A percentile compares a stretch with the other conserved stretches of the same genome.
Conservation (phyloP, 1,140 invertebrate genomes). For the Aphelinus certus region DNA sequence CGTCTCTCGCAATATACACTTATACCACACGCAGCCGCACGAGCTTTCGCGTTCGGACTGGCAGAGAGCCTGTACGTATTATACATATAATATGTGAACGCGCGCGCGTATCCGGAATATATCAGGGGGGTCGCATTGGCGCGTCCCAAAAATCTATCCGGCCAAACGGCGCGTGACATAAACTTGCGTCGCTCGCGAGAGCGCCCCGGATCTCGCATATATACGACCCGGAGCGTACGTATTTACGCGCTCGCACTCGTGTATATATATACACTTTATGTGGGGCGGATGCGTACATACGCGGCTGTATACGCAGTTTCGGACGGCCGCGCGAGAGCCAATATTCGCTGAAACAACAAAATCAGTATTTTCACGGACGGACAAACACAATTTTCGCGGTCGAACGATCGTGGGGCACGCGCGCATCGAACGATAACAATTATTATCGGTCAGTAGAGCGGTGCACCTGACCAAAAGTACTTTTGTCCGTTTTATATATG, state of each 20-base stretch:
- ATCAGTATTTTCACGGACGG: slow-evolving; percentile 42
- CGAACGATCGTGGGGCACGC: slow-evolving; percentile 19
- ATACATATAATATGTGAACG: too few relatives aligned
- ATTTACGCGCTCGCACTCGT: slow-evolving; percentile 1
- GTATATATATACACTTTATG: background rate
- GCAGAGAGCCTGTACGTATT: too few relatives aligned
- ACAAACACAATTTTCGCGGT: slow-evolving; percentile 34
- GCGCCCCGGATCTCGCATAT: background rate
- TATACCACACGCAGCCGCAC: too few relatives aligned
- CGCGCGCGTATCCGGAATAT: too few relatives aligned
- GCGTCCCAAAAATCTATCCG: background rate
- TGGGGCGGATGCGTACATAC: background rate
- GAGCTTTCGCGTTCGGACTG: too few relatives aligned
- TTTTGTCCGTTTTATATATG: too few relatives aligned
- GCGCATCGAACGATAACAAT: slow-evolving; percentile 38
- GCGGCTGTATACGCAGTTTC: background rate
- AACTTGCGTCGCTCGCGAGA: background rate
- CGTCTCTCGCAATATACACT: too few relatives aligned
- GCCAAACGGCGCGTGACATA: background rate
- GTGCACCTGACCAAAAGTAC: too few relatives aligned
- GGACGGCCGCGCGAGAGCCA: slow-evolving; percentile 2
- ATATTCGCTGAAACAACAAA: slow-evolving; percentile 41
- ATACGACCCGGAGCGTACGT: background rate
- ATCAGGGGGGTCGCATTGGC: too few relatives aligned
- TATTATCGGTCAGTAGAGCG: slow-evolving; percentile 12